Evolutionary conservation across 2,113 vertebrate genomes (phyloP).

Genomic region (Clarias macrocephalus): DNA sequence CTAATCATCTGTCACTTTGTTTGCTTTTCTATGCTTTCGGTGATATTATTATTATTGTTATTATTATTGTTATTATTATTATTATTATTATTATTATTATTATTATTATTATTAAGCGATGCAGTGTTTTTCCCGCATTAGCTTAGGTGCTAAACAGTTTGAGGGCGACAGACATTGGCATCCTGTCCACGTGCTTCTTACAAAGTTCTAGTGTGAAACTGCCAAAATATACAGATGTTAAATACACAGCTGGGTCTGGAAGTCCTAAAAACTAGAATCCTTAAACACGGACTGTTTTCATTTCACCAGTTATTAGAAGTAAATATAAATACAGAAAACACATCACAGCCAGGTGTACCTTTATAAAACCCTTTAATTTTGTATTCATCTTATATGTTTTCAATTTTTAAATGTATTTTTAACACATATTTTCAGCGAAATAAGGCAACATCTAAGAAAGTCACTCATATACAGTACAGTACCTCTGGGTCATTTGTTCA

Average conservation of each 20-base stretch:
- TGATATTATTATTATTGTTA: constrained; percentile 45
- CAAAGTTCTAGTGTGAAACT: neutral
- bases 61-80: constrained; percentile 47
- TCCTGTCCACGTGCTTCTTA: neutral
- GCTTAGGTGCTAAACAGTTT: constrained; percentile 22
- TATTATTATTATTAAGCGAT: constrained; percentile 34
- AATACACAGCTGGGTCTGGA: neutral
- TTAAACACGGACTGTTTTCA: neutral
- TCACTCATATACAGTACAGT: too few relatives aligned
- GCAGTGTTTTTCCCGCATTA: constrained; percentile 33
- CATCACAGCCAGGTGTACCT: neutral
- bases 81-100: constrained; percentile 49
- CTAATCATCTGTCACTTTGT: constrained; percentile 41
- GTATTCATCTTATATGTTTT: neutral
- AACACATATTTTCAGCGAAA: too few relatives aligned
- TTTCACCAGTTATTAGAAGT: neutral
- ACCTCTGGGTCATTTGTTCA: too few relatives aligned
- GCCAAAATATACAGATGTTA: neutral
- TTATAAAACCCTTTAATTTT: neutral
- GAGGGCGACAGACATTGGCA: neutral
- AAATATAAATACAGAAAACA: neutral
- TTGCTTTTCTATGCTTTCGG: constrained; percentile 56
- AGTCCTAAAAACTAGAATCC: neutral
- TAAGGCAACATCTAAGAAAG: too few relatives aligned
- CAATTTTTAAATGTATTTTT: too few relatives aligned